Conservation (phyloP, 2,888 invertebrate genomes). For the Oscheius sp. region DNA sequence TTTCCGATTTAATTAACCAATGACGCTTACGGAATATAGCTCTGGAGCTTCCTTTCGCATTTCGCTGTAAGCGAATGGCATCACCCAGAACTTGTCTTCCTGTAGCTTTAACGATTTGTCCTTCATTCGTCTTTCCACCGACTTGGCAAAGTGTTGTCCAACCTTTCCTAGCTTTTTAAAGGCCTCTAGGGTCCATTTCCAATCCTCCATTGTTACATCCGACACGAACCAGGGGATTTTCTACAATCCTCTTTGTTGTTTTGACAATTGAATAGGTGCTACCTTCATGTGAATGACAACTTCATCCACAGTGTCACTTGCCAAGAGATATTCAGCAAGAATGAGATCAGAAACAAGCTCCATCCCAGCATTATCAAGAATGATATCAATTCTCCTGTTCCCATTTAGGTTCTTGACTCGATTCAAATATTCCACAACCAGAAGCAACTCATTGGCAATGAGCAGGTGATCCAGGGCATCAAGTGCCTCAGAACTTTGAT, state of each 20-base stretch:
- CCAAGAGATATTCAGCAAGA: slow-evolving; percentile 82
- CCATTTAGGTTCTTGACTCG: not conserved
- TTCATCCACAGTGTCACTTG: slow-evolving; percentile 70
- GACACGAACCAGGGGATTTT: slow-evolving; percentile 94
- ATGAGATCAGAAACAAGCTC: slow-evolving; percentile 90
- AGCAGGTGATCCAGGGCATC: slow-evolving; percentile 33
- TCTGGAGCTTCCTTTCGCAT: slow-evolving; percentile 38
- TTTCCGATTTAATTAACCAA: too few relatives aligned
- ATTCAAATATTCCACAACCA: not conserved
- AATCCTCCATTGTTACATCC: slow-evolving; percentile 83
- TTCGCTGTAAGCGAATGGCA: slow-evolving; percentile 30
- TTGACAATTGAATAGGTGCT: slow-evolving; percentile 72
- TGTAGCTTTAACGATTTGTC: not conserved
- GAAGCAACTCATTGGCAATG: slow-evolving; percentile 17
- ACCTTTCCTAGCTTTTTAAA: slow-evolving; percentile 3
- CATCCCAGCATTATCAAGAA: slow-evolving; percentile 92
- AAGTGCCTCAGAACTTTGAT: slow-evolving; percentile 30
- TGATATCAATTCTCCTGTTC: slow-evolving; percentile 72
- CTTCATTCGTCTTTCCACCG: slow-evolving; percentile 6
- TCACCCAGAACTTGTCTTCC: slow-evolving; percentile 19
- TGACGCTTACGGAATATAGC: slow-evolving; percentile 25
- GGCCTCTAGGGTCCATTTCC: slow-evolving; percentile 78
- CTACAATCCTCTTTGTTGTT: not conserved
- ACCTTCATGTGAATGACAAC: slow-evolving; percentile 66
- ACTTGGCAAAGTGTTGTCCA: not conserved